phyloP scores from a whole-genome alignment of 2,797 vertebrate species.

The Chrysocyon brachyurus region DNA sequence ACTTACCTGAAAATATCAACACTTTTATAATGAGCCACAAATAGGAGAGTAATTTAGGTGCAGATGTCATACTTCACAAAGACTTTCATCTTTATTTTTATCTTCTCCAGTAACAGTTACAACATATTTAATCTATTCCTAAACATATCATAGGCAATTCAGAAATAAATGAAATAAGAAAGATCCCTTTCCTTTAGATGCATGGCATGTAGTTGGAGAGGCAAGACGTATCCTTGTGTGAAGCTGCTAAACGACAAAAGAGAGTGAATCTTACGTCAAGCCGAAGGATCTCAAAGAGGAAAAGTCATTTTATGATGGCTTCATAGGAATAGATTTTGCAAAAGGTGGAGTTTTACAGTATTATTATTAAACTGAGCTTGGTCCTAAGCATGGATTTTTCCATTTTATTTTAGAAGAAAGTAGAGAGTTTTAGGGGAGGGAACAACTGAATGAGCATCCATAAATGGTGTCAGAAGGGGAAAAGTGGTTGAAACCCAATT shows the following conservation, averaged over 20 bases:
- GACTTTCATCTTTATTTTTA: slow-evolving; percentile 47
- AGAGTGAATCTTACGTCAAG: neutral
- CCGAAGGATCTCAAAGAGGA: neutral
- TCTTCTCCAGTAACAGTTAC: slow-evolving; percentile 60
- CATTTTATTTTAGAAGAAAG: slow-evolving; percentile 13
- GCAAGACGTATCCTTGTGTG: neutral
- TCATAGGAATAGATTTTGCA: slow-evolving; percentile 37
- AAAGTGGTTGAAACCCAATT: neutral
- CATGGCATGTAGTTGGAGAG: slow-evolving; percentile 37
- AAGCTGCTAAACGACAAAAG: neutral
- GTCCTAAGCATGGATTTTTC: neutral
- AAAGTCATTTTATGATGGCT: neutral
- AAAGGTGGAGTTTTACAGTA: neutral
- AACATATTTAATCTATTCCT: slow-evolving; percentile 4
- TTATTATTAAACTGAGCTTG: slow-evolving; percentile 37
- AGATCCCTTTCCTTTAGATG: neutral
- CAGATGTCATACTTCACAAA: neutral
- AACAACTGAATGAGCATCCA: neutral
- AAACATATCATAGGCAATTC: slow-evolving; percentile 29
- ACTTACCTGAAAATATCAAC: neutral
- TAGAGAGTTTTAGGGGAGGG: neutral
- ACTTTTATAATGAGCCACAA: neutral
- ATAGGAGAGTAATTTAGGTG: slow-evolving; percentile 31
- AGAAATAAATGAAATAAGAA: slow-evolving; percentile 16
- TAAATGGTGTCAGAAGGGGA: neutral